A percentile compares a stretch with the other conserved stretches of the same genome.
phyloP scores from a whole-genome alignment of 37 sponge, comb jelly and placozoan genomes.

The Spongia lamella region DNA sequence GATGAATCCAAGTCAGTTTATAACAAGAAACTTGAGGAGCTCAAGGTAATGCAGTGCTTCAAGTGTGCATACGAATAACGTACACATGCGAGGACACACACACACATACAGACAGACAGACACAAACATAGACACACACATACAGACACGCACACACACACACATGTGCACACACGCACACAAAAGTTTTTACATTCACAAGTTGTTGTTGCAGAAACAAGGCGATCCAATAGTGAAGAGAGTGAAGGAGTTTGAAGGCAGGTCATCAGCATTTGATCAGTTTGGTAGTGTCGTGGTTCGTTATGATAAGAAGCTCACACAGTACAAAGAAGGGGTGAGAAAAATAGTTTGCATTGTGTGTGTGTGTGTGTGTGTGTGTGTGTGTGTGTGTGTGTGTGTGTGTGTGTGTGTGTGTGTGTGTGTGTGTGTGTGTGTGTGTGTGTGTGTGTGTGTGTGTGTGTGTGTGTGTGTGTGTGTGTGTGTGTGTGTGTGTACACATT shows the following conservation, averaged over 20 bases:
- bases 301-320: constrained; percentile 79
- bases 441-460: no score
- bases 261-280: constrained; percentile 73
- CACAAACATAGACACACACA: neutral
- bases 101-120: no score
- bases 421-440: no score
- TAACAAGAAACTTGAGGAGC: constrained; percentile 60
- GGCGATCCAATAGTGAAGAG: constrained; percentile 74
- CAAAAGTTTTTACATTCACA: constrained; percentile 1
- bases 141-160: neutral
- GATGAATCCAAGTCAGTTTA: constrained; percentile 90
- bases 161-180: neutral
- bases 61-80: neutral
- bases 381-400: no score
- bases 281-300: constrained; percentile 73
- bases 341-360: neutral
- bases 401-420: no score
- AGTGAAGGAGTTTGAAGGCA: constrained; percentile 53
- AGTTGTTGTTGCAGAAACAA: no score
- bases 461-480: no score
- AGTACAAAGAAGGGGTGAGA: constrained; percentile 68
- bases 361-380: no score
- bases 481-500: neutral
- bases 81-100: no score
- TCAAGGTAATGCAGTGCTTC: constrained; percentile 42